These are phyloP conservation scores for Drosophila lini DNA, from an alignment of 1,140 invertebrate species.

Conservation along the genomic window DNA sequence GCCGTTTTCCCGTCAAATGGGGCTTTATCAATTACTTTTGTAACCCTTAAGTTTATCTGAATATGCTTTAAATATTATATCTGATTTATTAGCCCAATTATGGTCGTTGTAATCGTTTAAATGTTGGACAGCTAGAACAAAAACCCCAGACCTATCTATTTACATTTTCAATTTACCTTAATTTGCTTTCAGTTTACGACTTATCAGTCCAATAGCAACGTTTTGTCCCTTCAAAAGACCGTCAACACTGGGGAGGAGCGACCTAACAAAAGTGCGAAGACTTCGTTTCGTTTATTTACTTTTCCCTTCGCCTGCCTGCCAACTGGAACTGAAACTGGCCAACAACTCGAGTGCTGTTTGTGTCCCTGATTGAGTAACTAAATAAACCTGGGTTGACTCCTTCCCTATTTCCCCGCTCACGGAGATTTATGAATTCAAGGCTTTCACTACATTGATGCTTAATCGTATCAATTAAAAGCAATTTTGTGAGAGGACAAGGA, in stretches of 20 bases:
- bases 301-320: conserved; percentile 56
- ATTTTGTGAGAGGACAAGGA: too few relatives aligned
- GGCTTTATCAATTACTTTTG: background rate
- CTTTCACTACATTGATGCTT: conserved; percentile 7
- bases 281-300: conserved; percentile 71
- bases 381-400: conserved; percentile 46
- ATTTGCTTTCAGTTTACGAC: background rate
- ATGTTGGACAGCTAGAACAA: background rate
- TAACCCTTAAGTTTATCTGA: background rate
- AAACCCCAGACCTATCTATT: background rate
- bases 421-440: conserved; percentile 19
- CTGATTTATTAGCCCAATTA: background rate
- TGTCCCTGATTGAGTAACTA: conserved; percentile 74
- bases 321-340: conserved; percentile 58
- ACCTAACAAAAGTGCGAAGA: conserved; percentile 64
- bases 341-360: conserved; percentile 72
- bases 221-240: background rate
- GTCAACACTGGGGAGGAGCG: conserved; percentile 26
- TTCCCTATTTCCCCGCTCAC: background rate
- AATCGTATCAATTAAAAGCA: conserved; percentile 13
- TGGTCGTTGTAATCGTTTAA: background rate
- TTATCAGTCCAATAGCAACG: background rate
- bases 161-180: background rate
- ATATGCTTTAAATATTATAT: background rate
- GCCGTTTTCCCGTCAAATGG: conserved; percentile 8